Conservation (phyloP, 2,797 vertebrate genomes). For the Loriculus beryllinus region DNA sequence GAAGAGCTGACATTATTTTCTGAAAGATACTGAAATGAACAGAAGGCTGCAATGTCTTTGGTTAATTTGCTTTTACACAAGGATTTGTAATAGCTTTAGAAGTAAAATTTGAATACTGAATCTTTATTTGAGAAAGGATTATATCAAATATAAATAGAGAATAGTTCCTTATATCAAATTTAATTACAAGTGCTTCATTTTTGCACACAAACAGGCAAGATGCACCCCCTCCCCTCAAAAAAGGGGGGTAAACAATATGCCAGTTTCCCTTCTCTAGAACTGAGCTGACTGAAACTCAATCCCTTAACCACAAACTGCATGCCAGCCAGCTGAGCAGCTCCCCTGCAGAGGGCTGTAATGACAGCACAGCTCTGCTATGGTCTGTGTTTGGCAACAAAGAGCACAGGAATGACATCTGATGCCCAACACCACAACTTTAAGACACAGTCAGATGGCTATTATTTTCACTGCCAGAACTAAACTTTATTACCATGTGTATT, state of each 20-base stretch:
- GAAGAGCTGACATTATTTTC: background rate
- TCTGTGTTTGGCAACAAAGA: background rate
- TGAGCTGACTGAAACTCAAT: background rate
- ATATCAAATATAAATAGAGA: background rate
- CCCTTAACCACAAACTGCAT: background rate
- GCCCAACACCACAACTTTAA: constrained; percentile 47
- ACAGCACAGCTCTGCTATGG: background rate
- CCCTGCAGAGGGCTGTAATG: background rate
- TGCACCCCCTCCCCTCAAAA: no score
- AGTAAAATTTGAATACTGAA: background rate
- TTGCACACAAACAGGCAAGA: background rate
- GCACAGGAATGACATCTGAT: background rate
- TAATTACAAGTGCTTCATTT: background rate
- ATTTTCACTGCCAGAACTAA: constrained; percentile 78
- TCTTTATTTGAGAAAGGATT: background rate
- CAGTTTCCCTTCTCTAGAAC: background rate
- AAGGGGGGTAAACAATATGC: background rate
- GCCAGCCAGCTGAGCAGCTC: background rate
- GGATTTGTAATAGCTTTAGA: background rate
- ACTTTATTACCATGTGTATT: constrained; percentile 80
- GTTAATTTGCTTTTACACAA: background rate
- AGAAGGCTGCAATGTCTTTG: background rate
- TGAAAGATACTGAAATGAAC: background rate
- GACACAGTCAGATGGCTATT: constrained; percentile 70
- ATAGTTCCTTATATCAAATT: background rate